Percentiles rank a stretch among this genome's conserved stretches.
These are phyloP conservation scores for Myoxocephalus aenaeus DNA, from an alignment of 2,797 vertebrate species.

Conservation along the genomic window DNA sequence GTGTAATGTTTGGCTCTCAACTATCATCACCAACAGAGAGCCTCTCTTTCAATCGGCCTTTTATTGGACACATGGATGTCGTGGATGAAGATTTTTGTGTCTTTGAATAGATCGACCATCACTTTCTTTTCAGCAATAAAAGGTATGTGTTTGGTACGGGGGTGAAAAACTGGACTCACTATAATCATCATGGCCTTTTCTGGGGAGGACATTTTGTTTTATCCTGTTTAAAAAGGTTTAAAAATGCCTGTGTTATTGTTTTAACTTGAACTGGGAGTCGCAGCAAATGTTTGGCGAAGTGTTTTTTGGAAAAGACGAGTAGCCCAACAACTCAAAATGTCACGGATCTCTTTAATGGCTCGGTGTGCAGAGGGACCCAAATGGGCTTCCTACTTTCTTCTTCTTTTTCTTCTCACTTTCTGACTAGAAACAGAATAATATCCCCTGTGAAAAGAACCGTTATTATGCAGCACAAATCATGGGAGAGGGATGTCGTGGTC, in stretches of 20 bases:
- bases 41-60: conserved; percentile 42
- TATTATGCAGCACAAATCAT: too few species aligned
- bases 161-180: not conserved
- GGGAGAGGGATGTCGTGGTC: too few species aligned
- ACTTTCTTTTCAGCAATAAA: not conserved
- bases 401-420: too few species aligned
- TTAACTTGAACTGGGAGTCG: conserved; percentile 9
- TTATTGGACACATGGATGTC: conserved; percentile 37
- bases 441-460: too few species aligned
- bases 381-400: not conserved
- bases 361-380: conserved; percentile 7
- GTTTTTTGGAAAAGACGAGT: conserved; percentile 15
- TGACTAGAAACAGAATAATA: too few species aligned
- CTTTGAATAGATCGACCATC: not conserved
- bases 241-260: conserved; percentile 11
- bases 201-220: not conserved
- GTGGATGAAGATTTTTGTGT: conserved; percentile 10
- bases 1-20: conserved; percentile 61
- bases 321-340: conserved; percentile 35
- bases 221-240: not conserved
- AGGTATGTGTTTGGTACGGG: too few species aligned
- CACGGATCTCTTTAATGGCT: conserved; percentile 29
- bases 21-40: conserved; percentile 47
- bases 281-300: not conserved
- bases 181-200: not conserved